Conservation (phyloP, 2,888 invertebrate genomes). For the Drosophila heteroneura region DNA sequence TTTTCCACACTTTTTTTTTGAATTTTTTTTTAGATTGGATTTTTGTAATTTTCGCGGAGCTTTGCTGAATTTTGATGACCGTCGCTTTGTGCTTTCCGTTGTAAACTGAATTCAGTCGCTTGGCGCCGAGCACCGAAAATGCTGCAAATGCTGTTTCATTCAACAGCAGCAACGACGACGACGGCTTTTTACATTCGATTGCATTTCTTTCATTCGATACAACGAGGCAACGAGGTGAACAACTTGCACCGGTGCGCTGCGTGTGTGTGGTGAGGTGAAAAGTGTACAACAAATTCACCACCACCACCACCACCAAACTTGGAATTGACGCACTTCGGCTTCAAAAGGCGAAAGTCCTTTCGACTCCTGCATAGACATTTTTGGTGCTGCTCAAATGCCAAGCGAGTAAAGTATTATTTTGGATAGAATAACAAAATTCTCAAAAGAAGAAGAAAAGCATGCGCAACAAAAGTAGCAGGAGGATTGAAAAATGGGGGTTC, state of each 20-base stretch:
- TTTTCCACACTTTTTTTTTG: conserved; percentile 8
- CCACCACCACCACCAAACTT: conserved; percentile 12
- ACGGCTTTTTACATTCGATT: conserved; percentile 51
- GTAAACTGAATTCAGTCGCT: conserved; percentile 80
- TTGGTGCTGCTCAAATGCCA: conserved; percentile 23
- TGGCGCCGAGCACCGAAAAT: conserved; percentile 64
- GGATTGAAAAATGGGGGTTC: conserved; percentile 38
- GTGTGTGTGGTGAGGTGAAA: conserved; percentile 42
- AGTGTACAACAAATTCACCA: conserved; percentile 28
- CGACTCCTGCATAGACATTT: conserved; percentile 50
- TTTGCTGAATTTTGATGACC: conserved; percentile 79
- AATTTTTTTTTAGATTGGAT: not conserved
- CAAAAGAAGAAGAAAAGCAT: conserved; percentile 1
- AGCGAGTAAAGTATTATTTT: conserved; percentile 15
- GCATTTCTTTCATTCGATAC: conserved; percentile 30
- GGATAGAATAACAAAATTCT: conserved; percentile 7
- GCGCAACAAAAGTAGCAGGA: conserved; percentile 17
- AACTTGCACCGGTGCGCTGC: conserved; percentile 31
- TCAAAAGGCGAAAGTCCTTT: conserved; percentile 7
- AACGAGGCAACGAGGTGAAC: conserved; percentile 4
- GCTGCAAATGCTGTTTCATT: conserved; percentile 21
- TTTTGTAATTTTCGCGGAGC: conserved; percentile 46
- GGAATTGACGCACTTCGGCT: conserved; percentile 22
- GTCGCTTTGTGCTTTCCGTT: conserved; percentile 84
- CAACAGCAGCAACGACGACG: conserved; percentile 12